These are phyloP conservation scores for Limonius californicus DNA, from an alignment of 1,140 invertebrate genomes.

Conservation along the genomic window DNA sequence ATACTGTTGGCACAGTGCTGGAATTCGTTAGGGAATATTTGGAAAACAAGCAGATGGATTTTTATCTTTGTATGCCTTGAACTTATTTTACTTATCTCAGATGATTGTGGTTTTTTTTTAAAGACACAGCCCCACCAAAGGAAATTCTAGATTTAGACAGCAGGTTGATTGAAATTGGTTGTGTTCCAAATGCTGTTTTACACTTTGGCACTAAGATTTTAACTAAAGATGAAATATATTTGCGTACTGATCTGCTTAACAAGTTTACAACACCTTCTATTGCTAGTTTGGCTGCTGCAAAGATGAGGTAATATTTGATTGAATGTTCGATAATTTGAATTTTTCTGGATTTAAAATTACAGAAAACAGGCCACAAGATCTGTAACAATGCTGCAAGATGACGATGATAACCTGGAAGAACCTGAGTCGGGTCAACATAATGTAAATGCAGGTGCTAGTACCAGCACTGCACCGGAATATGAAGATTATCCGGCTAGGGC, in stretches of 20 bases:
- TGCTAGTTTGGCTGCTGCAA: conserved; percentile 48
- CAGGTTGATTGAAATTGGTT: conserved; percentile 62
- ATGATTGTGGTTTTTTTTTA: too few species aligned
- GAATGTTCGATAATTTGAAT: conserved; percentile 13
- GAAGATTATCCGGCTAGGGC: conserved; percentile 23
- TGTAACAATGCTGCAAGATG: conserved; percentile 1
- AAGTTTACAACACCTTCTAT: conserved; percentile 49
- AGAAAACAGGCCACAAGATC: conserved; percentile 33
- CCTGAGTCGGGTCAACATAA: conserved; percentile 24
- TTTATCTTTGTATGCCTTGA: conserved; percentile 68
- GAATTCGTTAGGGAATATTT: conserved; percentile 69
- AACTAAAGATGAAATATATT: conserved; percentile 36
- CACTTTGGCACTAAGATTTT: conserved; percentile 58
- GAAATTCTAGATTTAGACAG: conserved; percentile 54
- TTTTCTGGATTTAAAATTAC: conserved; percentile 13
- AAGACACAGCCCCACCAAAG: conserved; percentile 74
- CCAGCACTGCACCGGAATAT: conserved; percentile 25
- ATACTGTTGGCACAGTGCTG: conserved; percentile 62
- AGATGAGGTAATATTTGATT: conserved; percentile 44
- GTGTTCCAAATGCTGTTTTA: conserved; percentile 71
- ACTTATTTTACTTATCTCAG: too few species aligned
- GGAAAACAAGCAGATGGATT: conserved; percentile 55
- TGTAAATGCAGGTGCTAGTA: conserved; percentile 38
- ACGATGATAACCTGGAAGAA: conserved; percentile 21
- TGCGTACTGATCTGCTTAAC: conserved; percentile 47